Evolutionary conservation across 1,140 invertebrate species (phyloP), one percentile per base, ranked within the genome.

Genomic region (Olivierus martensii): DNA sequence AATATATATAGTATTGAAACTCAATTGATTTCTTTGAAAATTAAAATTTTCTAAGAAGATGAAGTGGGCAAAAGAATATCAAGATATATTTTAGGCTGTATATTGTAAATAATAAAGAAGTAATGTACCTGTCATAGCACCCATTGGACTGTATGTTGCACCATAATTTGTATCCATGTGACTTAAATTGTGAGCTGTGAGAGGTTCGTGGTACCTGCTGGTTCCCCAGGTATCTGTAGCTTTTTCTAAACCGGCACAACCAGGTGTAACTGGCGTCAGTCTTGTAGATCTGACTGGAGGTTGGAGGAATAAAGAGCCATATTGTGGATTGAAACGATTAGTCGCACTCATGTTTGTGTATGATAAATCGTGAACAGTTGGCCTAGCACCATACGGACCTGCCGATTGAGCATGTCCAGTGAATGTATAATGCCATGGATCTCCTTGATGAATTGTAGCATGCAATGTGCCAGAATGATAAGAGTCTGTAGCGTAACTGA

Each of bases 281-380:
- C 62, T 53, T 11, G 63, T 53, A 9, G 28, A 28, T 15, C 63
- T 49, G 10, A 63, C 71, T 54, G 72, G 68, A 28, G 78, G 71
- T 46, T 67, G 66, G 57, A 81, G 66, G 54, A 87, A 67, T 39
- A 85, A 73, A 53, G 82, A 79, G 43, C 82, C 79, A 66, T 86
- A 85, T 67, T 84, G 80, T 52, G 78, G 75, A 47, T 55, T 59
- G 42, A 67, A 63, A 47, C 65, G 61, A 44, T 64, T 57, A 18
- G 63, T 55, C 17, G 28, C 28, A 28, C 28, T 28, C 28, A 28
- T 28, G 9, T 28, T 28, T 28, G 28, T 28, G 28, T 28, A 28
- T 28, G 28, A 28, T 28, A 28, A 28, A 28, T 28, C 28, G 28
- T 28, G 28, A 28, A 28, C 28, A 28, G 28, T 28, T 28, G 28